A percentile compares a stretch with the other conserved stretches of the same genome.
Conservation (phyloP, 2,888 invertebrate genomes). For the Aricia artaxerxes region DNA sequence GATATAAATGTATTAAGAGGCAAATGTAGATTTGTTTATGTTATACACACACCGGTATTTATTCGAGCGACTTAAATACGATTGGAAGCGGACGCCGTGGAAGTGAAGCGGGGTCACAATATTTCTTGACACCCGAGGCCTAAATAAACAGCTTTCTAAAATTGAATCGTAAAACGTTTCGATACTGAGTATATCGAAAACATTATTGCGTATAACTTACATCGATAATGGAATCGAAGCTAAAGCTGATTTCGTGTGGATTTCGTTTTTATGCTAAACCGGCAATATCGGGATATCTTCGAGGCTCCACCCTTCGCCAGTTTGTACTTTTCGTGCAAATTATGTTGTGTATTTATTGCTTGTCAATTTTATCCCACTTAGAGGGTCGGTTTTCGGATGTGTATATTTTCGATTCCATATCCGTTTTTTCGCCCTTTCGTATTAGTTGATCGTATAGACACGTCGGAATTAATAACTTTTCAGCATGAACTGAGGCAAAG, state of each 20-base stretch:
- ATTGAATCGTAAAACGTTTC: constrained; percentile 35
- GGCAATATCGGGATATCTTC: constrained; percentile 24
- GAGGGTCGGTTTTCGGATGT: neutral
- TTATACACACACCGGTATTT: constrained; percentile 17
- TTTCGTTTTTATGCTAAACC: constrained; percentile 27
- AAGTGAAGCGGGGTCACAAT: constrained; percentile 36
- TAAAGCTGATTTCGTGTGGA: constrained; percentile 27
- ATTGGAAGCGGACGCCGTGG: constrained; percentile 35
- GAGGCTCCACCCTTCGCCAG: neutral
- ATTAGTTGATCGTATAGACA: neutral
- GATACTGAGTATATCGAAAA: constrained; percentile 30
- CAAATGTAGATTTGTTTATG: neutral
- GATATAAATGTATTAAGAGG: neutral
- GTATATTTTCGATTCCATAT: no score
- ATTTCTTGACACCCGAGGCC: constrained; percentile 38
- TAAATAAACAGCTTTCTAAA: constrained; percentile 39
- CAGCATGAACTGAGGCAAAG: neutral
- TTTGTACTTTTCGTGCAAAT: constrained; percentile 22
- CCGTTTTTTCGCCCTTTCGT: neutral
- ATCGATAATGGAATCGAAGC: constrained; percentile 27
- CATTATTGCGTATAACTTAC: constrained; percentile 31
- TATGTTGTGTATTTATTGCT: constrained; percentile 23
- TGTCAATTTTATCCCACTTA: constrained; percentile 22
- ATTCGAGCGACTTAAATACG: constrained; percentile 27
- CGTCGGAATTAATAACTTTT: neutral